phyloP scores from a whole-genome alignment of 2,888 invertebrate genomes.

The Leucoma salicis region DNA sequence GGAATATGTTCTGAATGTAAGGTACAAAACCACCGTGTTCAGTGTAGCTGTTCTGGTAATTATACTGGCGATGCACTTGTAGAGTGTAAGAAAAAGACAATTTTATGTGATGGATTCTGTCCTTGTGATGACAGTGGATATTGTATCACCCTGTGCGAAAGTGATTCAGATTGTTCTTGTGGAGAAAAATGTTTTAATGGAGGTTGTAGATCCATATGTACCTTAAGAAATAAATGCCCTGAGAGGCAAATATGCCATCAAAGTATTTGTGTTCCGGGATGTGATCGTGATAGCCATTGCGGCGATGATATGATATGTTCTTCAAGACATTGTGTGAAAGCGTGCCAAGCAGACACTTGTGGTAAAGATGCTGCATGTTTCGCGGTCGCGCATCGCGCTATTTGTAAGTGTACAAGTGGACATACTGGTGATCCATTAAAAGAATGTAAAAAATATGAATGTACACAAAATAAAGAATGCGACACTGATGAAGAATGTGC shows the following conservation, averaged over 20 bases:
- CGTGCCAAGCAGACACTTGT: slow-evolving; percentile 87
- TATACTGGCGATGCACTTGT: slow-evolving; percentile 91
- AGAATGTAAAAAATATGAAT: slow-evolving; percentile 89
- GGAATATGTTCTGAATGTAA: slow-evolving; percentile 92
- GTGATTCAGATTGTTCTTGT: slow-evolving; percentile 88
- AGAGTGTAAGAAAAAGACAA: slow-evolving; percentile 87
- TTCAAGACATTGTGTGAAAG: slow-evolving; percentile 84
- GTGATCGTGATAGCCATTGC: slow-evolving; percentile 90
- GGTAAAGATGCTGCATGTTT: slow-evolving; percentile 91
- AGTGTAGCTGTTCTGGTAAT: slow-evolving; percentile 92
- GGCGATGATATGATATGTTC: slow-evolving; percentile 88
- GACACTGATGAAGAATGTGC: slow-evolving; percentile 88
- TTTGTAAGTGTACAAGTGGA: slow-evolving; percentile 94
- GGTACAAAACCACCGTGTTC: slow-evolving; percentile 91
- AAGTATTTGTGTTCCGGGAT: slow-evolving; percentile 90
- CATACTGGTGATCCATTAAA: slow-evolving; percentile 90
- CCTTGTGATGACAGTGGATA: slow-evolving; percentile 92
- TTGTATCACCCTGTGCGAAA: slow-evolving; percentile 86
- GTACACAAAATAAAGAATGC: slow-evolving; percentile 89
- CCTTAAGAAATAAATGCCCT: slow-evolving; percentile 85
- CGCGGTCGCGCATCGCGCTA: slow-evolving; percentile 89
- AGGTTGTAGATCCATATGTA: slow-evolving; percentile 88
- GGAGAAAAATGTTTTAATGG: slow-evolving; percentile 89
- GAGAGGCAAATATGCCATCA: slow-evolving; percentile 89
- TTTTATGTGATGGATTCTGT: slow-evolving; percentile 88